Evolutionary conservation across 2,113 vertebrate genomes (phyloP).

Genomic region (Euleptes europaea): DNA sequence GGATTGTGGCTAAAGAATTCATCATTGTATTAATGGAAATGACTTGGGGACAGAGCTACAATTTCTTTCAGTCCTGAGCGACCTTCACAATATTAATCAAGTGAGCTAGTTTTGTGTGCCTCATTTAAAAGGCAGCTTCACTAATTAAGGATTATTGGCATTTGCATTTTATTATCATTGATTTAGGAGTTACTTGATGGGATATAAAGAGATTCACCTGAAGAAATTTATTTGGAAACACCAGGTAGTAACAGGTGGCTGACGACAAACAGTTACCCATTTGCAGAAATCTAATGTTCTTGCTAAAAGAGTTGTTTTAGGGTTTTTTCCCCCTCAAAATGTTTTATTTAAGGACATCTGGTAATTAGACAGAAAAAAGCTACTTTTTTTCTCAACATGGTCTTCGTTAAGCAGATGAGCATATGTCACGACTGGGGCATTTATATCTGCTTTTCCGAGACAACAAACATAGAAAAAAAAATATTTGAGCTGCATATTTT

Average conservation of each 20-base stretch:
- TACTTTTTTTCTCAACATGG: background rate
- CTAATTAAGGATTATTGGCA: background rate
- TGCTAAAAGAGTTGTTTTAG: background rate
- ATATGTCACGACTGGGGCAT: background rate
- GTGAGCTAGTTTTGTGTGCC: background rate
- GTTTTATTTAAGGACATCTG: constrained; percentile 4
- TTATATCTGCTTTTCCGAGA: background rate
- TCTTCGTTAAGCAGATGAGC: background rate
- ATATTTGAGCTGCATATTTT: constrained; percentile 4
- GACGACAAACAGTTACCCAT: background rate
- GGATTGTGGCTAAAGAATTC: background rate
- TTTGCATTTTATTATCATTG: background rate
- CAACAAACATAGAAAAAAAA: background rate
- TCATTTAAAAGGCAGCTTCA: background rate
- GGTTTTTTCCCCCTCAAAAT: background rate
- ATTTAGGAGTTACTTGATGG: background rate
- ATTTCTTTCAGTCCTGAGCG: background rate
- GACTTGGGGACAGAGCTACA: fast-evolving
- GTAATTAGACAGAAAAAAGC: background rate
- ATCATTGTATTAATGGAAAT: background rate
- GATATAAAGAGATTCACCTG: background rate
- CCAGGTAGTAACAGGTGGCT: background rate
- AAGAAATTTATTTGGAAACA: background rate
- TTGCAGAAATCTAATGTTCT: background rate
- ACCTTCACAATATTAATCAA: background rate